A percentile compares a stretch with the other conserved stretches of the same genome.
Conservation (phyloP, 2,113 vertebrate species). For the Pseudois nayaur region DNA sequence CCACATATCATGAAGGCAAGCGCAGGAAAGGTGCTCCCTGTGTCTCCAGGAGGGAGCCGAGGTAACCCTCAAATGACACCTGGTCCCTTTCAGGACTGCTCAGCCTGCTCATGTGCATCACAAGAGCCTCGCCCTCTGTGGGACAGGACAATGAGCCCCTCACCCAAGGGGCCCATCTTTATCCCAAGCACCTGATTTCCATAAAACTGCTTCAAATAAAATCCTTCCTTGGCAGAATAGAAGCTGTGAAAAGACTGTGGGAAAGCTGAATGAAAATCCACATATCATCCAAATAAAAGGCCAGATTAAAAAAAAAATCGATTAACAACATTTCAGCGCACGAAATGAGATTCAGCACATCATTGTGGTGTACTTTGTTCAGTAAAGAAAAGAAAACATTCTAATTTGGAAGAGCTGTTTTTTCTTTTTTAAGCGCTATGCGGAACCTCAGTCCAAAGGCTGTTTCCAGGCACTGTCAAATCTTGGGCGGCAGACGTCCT, state of each 20-base stretch:
- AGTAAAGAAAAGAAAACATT: background rate
- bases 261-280: slow-evolving; percentile 11
- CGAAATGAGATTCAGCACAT: background rate
- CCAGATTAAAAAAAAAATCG: background rate
- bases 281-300: background rate
- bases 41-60: background rate
- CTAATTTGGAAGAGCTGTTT: background rate
- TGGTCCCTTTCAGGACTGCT: background rate
- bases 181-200: background rate
- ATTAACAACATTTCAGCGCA: background rate
- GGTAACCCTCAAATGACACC: background rate
- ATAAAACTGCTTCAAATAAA: slow-evolving; percentile 15
- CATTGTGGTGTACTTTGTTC: background rate
- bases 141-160: background rate
- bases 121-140: background rate
- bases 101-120: too few species aligned
- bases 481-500: background rate
- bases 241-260: background rate
- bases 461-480: background rate
- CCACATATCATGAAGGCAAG: background rate
- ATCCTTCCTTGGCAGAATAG: background rate
- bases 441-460: background rate
- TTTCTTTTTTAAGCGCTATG: background rate
- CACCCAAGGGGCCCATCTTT: background rate
- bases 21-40: background rate